phyloP scores from a whole-genome alignment of 2,113 vertebrate species.

The Leptosomus discolor region DNA sequence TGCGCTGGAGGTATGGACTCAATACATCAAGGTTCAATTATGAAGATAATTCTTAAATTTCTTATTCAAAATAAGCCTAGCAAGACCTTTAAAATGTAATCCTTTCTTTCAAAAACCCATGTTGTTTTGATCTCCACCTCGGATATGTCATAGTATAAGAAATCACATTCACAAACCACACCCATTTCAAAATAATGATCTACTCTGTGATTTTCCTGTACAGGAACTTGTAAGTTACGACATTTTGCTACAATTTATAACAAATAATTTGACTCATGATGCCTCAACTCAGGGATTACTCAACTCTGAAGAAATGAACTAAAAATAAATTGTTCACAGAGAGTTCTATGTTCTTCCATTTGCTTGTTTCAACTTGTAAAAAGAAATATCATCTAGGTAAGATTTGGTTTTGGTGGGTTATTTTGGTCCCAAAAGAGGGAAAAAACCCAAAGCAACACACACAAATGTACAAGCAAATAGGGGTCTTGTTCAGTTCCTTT shows the following conservation, averaged over 20 bases:
- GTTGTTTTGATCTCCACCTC: not conserved
- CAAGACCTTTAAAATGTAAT: not conserved
- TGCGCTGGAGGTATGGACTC: accelerated
- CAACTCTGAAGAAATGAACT: not conserved
- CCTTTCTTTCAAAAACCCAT: not conserved
- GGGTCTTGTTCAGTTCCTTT: not conserved
- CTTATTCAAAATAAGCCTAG: not conserved
- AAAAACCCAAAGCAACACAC: not conserved
- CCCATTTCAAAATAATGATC: not conserved
- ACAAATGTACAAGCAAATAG: not conserved
- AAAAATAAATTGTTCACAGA: not conserved
- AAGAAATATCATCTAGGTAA: not conserved
- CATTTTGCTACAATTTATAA: not conserved
- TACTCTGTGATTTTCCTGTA: not conserved
- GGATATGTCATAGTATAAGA: not conserved
- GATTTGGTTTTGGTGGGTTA: not conserved
- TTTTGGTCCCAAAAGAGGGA: not conserved
- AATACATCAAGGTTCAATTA: not conserved
- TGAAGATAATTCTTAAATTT: not conserved
- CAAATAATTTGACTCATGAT: not conserved
- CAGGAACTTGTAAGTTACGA: not conserved
- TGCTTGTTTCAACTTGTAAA: not conserved
- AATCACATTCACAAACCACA: not conserved
- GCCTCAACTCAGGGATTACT: not conserved
- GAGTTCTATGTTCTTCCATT: not conserved